Conservation (phyloP, 2,113 vertebrate species). For the Myanophis thanlyinensis region DNA sequence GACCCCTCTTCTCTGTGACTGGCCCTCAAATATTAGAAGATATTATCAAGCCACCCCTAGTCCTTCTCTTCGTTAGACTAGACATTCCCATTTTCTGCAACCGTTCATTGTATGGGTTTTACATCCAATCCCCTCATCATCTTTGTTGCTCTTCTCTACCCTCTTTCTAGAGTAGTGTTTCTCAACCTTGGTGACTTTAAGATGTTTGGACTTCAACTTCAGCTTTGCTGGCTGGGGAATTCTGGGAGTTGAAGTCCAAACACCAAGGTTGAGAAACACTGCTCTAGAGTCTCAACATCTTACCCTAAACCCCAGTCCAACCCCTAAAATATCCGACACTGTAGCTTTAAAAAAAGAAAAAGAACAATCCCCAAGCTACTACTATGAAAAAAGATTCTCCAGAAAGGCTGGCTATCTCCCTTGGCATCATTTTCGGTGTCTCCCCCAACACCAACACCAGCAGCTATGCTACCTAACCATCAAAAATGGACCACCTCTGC, state of each 20-base stretch:
- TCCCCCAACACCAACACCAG: too few species aligned
- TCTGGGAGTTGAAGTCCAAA: too few species aligned
- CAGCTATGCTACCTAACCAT: not conserved
- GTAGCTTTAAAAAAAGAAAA: not conserved
- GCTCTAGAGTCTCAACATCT: not conserved
- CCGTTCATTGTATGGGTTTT: not conserved
- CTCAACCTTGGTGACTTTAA: too few species aligned
- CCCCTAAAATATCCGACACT: not conserved
- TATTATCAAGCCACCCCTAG: not conserved
- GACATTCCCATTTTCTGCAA: not conserved
- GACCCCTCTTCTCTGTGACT: not conserved
- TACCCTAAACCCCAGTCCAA: not conserved
- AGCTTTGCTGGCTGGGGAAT: too few species aligned
- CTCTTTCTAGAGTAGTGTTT: not conserved
- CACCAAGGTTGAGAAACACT: too few species aligned
- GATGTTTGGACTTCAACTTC: too few species aligned
- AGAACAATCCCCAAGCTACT: not conserved
- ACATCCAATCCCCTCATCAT: not conserved
- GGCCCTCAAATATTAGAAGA: not conserved
- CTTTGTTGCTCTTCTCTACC: not conserved
- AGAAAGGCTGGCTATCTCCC: not conserved
- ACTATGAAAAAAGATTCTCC: not conserved
- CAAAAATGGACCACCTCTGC: not conserved
- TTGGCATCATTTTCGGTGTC: not conserved
- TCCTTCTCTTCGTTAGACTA: too few species aligned